Evolutionary conservation across 2,113 vertebrate genomes (phyloP).

Genomic region (Muscicapa adusta): DNA sequence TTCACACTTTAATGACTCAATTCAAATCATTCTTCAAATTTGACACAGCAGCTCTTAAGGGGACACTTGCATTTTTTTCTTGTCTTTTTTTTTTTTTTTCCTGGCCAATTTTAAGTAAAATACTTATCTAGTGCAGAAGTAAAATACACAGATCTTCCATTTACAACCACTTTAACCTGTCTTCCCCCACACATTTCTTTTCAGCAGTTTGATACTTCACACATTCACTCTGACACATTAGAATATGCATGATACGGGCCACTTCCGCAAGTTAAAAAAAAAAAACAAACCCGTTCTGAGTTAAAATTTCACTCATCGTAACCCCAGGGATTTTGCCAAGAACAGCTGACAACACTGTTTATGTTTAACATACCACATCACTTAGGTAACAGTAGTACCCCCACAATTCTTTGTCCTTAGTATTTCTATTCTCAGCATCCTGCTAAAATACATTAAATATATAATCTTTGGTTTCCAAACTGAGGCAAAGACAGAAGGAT

Average conservation of each 20-base stretch:
- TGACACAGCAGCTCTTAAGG: conserved; percentile 44
- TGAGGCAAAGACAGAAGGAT: neutral
- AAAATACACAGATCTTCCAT: neutral
- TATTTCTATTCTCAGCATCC: neutral
- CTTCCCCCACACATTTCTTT: neutral
- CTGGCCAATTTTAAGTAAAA: neutral
- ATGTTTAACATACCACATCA: conserved; percentile 15
- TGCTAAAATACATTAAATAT: neutral
- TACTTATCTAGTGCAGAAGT: neutral
- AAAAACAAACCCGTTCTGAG: neutral
- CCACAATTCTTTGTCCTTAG: neutral
- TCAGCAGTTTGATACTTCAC: neutral
- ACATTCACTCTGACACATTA: neutral
- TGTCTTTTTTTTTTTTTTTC: neutral
- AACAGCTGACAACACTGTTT: conserved; percentile 15
- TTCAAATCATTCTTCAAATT: conserved; percentile 54
- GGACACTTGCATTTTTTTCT: neutral
- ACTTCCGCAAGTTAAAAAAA: neutral
- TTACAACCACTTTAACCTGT: neutral
- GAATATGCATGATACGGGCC: neutral
- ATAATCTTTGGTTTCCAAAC: neutral
- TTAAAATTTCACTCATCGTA: neutral
- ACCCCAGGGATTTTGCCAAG: neutral
- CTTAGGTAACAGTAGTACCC: conserved; percentile 3
- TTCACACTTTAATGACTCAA: conserved; percentile 52